phyloP scores from a whole-genome alignment of 1,140 invertebrate genomes.

The Apis mellifera region DNA sequence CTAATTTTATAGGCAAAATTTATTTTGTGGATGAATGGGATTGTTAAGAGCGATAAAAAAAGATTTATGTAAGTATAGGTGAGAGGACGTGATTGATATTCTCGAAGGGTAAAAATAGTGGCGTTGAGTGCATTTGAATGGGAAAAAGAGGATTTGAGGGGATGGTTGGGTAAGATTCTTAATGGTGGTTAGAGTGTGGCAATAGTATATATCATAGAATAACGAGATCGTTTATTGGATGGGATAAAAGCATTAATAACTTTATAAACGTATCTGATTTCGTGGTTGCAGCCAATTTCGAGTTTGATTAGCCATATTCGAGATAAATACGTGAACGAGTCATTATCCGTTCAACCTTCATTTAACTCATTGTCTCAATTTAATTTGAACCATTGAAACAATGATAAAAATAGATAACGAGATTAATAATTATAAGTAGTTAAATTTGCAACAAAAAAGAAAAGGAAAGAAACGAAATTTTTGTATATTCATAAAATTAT shows the following conservation, averaged over 20 bases:
- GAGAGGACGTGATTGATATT: constrained; percentile 3
- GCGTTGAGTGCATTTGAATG: neutral
- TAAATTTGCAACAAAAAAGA: no score
- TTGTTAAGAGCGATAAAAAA: neutral
- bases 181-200: neutral
- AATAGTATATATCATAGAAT: no score
- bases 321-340: neutral
- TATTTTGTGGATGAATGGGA: neutral
- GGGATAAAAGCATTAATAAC: neutral
- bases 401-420: no score
- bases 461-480: no score
- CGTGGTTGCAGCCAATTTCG: neutral
- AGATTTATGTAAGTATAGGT: neutral
- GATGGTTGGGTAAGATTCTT: neutral
- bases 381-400: no score
- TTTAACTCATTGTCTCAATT: no score
- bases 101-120: neutral
- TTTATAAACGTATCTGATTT: neutral
- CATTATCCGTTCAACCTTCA: neutral
- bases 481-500: no score
- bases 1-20: neutral
- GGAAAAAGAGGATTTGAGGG: neutral
- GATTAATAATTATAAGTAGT: no score
- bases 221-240: neutral
- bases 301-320: neutral